Base-by-base conservation (phyloP, 1,140 invertebrate genomes). In the Pogonognathellus flavescens region DNA sequence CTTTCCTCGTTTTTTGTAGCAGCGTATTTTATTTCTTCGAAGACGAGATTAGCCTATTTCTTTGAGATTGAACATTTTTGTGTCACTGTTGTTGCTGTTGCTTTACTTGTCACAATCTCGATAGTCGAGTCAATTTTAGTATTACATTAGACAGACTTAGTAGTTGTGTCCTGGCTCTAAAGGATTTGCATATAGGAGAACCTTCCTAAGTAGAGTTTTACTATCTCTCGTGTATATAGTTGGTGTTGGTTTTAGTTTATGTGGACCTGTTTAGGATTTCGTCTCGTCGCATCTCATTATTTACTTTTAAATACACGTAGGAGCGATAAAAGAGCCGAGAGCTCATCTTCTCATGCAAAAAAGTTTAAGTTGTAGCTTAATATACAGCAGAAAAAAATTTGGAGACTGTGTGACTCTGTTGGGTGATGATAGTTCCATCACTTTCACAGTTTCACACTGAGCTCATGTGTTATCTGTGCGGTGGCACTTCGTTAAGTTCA, bases 41-140 rank as follows among this genome's bases (percentile, higher is more conserved):
- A 76, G 70, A 41, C 4, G 14, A 76, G 70, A 76, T 76, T 76
- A 76, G 70, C 70, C 70, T 76, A 76, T 76, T 76, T 76, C 41
- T 50, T 16, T 0, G 41, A 41, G 70, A 76, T 72, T 11, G 16
- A 76, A 76, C 16, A 41, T 41, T 41, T 41, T 41, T 41, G 31
- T 41, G 31, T 41, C 31, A 41, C 31, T 41, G 31, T 41, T 41
- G 31, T 41, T 41, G 31, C 31, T 41, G 2, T 41, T 22, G 20
- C 62, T 60, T 20, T 66, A 20, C 62, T 66, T 66, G 20, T 25
- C 20, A 66, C 20, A 66, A 66, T 66, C 62, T 25, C 25, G 9
- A 20, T n/a, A 60, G 59, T 60, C 0, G 14, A 66, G 20, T 13
- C 62, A 66, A 25, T 25, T 66, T 20, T 8, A 66, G 62, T 66